A percentile compares a stretch with the other conserved stretches of the same genome.
Conservation (phyloP, 1,140 invertebrate genomes). For the Delia radicum region DNA sequence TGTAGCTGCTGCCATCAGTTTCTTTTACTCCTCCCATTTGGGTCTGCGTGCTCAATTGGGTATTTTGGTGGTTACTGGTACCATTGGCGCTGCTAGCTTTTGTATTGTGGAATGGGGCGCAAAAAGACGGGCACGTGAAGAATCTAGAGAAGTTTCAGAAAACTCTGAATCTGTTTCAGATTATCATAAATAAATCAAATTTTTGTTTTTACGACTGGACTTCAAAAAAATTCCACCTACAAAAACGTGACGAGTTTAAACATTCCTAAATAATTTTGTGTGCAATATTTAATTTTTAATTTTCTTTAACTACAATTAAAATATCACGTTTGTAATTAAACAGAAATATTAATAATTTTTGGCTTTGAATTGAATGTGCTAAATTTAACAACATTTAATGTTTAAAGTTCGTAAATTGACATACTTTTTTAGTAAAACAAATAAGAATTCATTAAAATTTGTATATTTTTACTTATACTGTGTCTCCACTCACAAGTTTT, state of each 20-base stretch:
- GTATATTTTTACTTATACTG: no score
- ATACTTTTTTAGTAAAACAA: no score
- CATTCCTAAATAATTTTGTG: conserved; percentile 1
- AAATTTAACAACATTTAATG: no score
- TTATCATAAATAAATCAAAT: conserved; percentile 23
- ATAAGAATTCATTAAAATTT: no score
- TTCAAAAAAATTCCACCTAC: background rate
- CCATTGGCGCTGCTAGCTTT: conserved; percentile 78
- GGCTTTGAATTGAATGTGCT: no score
- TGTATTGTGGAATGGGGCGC: conserved; percentile 73
- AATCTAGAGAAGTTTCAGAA: conserved; percentile 27
- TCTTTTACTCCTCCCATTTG: conserved; percentile 81
- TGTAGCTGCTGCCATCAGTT: conserved; percentile 82
- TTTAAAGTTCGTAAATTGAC: no score
- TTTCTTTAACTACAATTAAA: no score
- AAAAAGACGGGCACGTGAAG: conserved; percentile 38
- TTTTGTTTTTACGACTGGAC: background rate
- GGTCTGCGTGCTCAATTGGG: conserved; percentile 77
- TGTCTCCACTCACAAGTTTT: no score
- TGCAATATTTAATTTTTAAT: background rate
- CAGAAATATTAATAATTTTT: no score
- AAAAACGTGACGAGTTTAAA: background rate
- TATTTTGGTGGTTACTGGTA: conserved; percentile 72
- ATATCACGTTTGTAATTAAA: no score
- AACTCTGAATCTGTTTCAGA: conserved; percentile 25